Base-by-base conservation (phyloP, 1,140 invertebrate genomes). In the Plutomurus gul region DNA sequence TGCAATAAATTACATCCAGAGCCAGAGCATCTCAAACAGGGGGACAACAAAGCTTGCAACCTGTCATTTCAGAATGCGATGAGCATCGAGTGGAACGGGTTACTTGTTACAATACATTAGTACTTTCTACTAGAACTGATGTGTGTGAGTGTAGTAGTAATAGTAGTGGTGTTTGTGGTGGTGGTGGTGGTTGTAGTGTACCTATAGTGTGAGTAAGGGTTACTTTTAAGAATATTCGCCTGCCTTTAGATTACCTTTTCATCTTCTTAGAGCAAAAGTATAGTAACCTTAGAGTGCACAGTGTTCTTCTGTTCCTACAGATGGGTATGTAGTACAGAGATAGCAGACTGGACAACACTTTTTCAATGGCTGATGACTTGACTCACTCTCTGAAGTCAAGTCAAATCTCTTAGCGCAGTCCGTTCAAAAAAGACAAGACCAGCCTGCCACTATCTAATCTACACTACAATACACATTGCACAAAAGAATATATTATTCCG, bases 31-130 rank as follows among this genome's bases (percentile, higher is more conserved):
- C 36, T 39, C 36, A 43, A 72, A 72, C 36, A 43, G 39, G 39
- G 70, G 70, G 70, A 72, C 70, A 72, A 72, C 70, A 72, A 72
- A 72, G 70, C 70, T 72, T 72, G 36, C 70, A 72, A 72, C 70
- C 70, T 72, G 70, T 72, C 70, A 72, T 39, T 72, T 43, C 36
- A 72, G 36, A 43, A 72, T 40, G 70, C 36, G 39, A 72, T 72
- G 39, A 65, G 56, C 56, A 65, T 65, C 56, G 56, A 65, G 56
- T 65, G 56, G 56, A 65, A 65, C 56, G 56, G 56, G 56, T 65
- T 65, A 8, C 56, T 65, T 65, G 56, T 72, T 72, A 72, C 39
- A 72, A 40, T 72, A 72, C 39, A 40, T 72, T 72, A 43, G 39
- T 72, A 40, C 70, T 43, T 27, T 40, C 70, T 40, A 40, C 39